Evolutionary conservation across 1,140 invertebrate species (phyloP).

Genomic region (Neotoxoptera formosana): DNA sequence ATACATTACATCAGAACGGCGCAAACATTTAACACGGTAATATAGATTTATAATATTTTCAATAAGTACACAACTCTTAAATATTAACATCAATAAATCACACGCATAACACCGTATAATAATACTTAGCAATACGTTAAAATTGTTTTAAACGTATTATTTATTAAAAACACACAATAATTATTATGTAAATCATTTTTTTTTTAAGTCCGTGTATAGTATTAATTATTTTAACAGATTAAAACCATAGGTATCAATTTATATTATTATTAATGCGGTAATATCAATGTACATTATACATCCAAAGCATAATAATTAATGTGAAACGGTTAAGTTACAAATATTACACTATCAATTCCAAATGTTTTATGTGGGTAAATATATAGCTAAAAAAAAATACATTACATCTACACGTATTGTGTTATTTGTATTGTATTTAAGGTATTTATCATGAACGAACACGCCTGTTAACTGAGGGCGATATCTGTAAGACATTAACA

Average conservation of each 20-base stretch:
- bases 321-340: background rate
- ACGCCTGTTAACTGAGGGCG: background rate
- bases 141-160: background rate
- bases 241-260: background rate
- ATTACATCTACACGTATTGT: background rate
- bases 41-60: background rate
- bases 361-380: background rate
- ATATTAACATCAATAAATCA: background rate
- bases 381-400: background rate
- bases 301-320: background rate
- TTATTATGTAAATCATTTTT: background rate
- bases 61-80: background rate
- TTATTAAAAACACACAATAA: background rate
- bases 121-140: background rate
- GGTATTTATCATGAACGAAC: background rate
- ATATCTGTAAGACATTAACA: background rate
- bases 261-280: background rate
- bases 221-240: background rate
- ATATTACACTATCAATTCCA: background rate
- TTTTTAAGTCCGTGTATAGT: background rate
- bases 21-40: background rate
- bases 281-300: background rate
- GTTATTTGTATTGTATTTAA: background rate
- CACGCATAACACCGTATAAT: background rate
- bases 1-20: conserved; percentile 1